phyloP scores from a whole-genome alignment of 2,888 invertebrate genomes.

The Drosophila ezoana region DNA sequence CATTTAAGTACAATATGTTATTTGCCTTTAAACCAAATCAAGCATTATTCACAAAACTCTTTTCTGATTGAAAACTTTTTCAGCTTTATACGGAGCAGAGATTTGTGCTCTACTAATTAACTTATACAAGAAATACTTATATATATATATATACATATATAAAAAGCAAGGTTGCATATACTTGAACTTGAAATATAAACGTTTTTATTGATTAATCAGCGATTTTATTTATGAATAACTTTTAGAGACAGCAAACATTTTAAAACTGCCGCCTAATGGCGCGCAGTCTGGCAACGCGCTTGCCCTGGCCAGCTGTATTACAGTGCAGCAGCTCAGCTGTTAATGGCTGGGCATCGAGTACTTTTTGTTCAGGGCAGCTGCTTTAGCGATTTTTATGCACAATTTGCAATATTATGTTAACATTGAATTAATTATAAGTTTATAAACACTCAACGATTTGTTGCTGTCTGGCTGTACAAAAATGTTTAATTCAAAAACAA shows the following conservation, averaged over 20 bases:
- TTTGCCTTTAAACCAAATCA: constrained; percentile 16
- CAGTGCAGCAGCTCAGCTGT: constrained; percentile 41
- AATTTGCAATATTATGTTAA: background rate
- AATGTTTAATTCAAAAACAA: background rate
- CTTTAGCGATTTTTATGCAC: background rate
- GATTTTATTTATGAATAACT: background rate
- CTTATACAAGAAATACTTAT: constrained; percentile 47
- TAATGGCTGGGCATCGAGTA: constrained; percentile 25
- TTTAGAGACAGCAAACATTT: background rate
- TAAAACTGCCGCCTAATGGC: constrained; percentile 11
- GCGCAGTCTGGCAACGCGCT: constrained; percentile 22
- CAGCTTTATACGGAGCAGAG: constrained; percentile 44
- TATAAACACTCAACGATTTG: no score
- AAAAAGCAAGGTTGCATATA: constrained; percentile 50
- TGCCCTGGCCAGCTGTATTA: constrained; percentile 10
- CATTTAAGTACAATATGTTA: constrained; percentile 31
- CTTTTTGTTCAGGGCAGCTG: background rate
- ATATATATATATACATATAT: constrained; percentile 41
- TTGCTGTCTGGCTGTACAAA: no score
- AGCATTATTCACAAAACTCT: constrained; percentile 33
- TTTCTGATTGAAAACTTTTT: constrained; percentile 27
- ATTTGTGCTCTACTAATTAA: constrained; percentile 45
- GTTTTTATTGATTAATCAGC: constrained; percentile 69
- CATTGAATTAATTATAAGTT: background rate
- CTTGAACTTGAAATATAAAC: constrained; percentile 71